Base-by-base conservation (phyloP, 2,888 invertebrate species). In the Tachina fera region DNA sequence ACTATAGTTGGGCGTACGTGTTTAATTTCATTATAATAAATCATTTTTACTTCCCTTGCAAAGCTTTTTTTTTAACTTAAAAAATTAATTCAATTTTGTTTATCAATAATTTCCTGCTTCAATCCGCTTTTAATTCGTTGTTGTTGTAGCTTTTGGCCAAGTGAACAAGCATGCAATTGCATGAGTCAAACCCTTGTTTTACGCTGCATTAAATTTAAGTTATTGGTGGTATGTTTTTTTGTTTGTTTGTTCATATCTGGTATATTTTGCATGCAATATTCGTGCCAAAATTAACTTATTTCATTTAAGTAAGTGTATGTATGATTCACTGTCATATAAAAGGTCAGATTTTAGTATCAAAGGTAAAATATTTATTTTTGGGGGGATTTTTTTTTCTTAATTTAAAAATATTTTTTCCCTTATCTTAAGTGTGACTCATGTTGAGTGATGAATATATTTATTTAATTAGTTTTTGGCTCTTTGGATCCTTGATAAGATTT, bases 121-220 rank as follows among this genome's bases (percentile, higher is more conserved):
- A 53, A 53, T 71, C 31, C 43, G 70, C 3, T 65, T 63, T 51
- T 3, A 2, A 5, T 2, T 6, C 31, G n/a, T 16, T 45, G 31
- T 31, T 5, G 6, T 31, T 10, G 51, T 14, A 11, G 1, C 11
- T 63, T 31, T 58, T 53, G 31, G n/a, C 60, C 39, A 67, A 65
- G 14, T 60, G 31, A 72, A 61, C 67, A 83, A 67, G 67, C 83
- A 83, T 72, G 77, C 72, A 77, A 83, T 67, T 83, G 72, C 77
- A 83, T 77, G 83, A 83, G 71, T 60, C 72, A 72, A 77, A 60
- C 45, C 67, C 60, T 67, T 83, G 56, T 71, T 83, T 49, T 19
- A 77, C 56, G 63, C 58, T 83, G 65, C 65, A 77, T 49, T 71
- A 43, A 60, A 43, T 58, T 47, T 51, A 39, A 43, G 16, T 60